Conservation (phyloP, 2,113 vertebrate species). For the Myotis brandtii region DNA sequence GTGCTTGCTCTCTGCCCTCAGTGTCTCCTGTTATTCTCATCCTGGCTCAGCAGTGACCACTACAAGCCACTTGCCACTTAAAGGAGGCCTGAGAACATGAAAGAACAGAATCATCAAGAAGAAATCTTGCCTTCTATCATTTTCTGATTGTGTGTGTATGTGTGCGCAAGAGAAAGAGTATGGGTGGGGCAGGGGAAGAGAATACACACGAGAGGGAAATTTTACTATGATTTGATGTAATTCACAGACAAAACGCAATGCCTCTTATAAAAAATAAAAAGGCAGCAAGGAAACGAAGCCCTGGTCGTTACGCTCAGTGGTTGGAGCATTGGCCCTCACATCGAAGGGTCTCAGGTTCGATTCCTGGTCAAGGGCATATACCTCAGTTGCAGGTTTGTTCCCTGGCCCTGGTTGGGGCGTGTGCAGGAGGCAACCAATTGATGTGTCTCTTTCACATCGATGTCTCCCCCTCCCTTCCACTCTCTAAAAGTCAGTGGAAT, state of each 20-base stretch:
- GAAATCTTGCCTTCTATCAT: not conserved
- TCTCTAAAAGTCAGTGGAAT: no score
- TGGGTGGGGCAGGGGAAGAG: no score
- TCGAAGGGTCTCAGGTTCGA: no score
- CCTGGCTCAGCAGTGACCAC: not conserved
- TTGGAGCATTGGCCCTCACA: no score
- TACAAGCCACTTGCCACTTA: not conserved
- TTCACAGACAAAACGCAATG: not conserved
- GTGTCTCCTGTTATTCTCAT: not conserved
- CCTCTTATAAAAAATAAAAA: not conserved
- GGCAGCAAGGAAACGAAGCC: not conserved
- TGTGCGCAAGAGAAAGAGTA: not conserved
- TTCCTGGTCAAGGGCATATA: no score
- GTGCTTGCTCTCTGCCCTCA: not conserved
- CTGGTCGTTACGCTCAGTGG: not conserved
- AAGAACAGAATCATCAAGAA: constrained; percentile 26
- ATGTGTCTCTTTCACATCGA: no score
- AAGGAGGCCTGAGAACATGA: not conserved
- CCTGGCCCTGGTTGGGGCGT: no score
- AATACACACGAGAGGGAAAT: not conserved
- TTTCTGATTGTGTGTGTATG: not conserved
- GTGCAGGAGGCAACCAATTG: no score
- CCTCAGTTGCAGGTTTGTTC: no score
- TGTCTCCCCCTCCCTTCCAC: not conserved
- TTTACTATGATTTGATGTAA: not conserved